These are phyloP conservation scores for Myripristis murdjan DNA, from an alignment of 2,797 vertebrate species.

Conservation along the genomic window DNA sequence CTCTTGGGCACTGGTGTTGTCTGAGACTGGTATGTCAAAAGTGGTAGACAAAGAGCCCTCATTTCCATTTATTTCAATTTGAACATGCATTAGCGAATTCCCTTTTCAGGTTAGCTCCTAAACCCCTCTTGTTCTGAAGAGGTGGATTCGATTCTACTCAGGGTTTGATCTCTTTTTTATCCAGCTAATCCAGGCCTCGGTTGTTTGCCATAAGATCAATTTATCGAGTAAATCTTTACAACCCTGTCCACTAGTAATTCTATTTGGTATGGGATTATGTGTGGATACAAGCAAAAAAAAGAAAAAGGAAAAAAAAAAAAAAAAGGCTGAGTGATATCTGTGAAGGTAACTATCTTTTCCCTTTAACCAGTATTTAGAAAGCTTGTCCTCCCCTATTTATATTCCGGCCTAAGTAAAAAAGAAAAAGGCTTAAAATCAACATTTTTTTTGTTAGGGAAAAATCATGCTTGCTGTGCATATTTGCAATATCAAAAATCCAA, in stretches of 20 bases:
- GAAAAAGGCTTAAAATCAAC: constrained; percentile 34
- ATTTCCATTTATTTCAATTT: constrained; percentile 58
- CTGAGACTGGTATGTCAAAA: constrained; percentile 26
- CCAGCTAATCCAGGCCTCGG: constrained; percentile 61
- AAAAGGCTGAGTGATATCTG: constrained; percentile 36
- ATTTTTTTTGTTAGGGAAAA: not conserved
- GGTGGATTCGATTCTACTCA: constrained; percentile 50
- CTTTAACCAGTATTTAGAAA: constrained; percentile 37
- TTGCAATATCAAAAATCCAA: constrained; percentile 18
- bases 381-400: not conserved
- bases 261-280: constrained; percentile 73
- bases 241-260: constrained; percentile 67
- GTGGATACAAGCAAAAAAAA: constrained; percentile 50
- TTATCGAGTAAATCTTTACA: constrained; percentile 72
- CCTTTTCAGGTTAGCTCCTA: constrained; percentile 38
- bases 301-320: too few relatives aligned
- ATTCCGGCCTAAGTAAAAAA: constrained; percentile 14
- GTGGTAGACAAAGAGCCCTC: constrained; percentile 37
- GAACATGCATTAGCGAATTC: constrained; percentile 37
- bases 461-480: constrained; percentile 9
- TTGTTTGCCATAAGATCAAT: constrained; percentile 74
- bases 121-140: constrained; percentile 61
- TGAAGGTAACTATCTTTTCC: constrained; percentile 49
- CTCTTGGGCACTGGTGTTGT: constrained; percentile 29
- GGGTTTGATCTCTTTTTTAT: constrained; percentile 60